Evolutionary conservation across 1,140 invertebrate species (phyloP).

Genomic region (Trichoplusia ni): DNA sequence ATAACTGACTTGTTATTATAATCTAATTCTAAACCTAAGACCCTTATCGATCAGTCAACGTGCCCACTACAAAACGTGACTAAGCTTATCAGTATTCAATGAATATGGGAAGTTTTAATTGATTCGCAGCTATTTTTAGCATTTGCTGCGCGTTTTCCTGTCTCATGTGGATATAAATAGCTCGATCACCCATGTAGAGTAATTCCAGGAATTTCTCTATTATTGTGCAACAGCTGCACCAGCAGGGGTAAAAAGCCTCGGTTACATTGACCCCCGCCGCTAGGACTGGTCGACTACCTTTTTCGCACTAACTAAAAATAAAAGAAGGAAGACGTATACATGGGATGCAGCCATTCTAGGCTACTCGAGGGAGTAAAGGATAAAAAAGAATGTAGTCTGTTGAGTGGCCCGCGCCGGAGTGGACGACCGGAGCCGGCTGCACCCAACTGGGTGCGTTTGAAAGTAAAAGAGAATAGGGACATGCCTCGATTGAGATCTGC

Average conservation of each 20-base stretch:
- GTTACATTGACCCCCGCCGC: constrained; percentile 67
- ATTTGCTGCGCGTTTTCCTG: constrained; percentile 24
- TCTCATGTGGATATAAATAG: constrained; percentile 52
- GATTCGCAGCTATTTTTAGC: constrained; percentile 21
- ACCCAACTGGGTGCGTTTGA: constrained; percentile 49
- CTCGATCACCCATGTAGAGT: constrained; percentile 50
- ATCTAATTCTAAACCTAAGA: background rate
- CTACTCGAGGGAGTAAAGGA: constrained; percentile 49
- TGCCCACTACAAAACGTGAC: background rate
- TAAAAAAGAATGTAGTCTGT: constrained; percentile 66
- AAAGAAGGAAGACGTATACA: constrained; percentile 68
- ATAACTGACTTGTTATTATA: too few species aligned
- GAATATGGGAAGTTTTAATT: constrained; percentile 21
- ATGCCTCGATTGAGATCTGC: constrained; percentile 49
- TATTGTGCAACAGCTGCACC: constrained; percentile 77
- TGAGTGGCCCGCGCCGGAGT: constrained; percentile 61
- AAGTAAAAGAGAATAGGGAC: constrained; percentile 58
- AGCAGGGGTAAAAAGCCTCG: constrained; percentile 66
- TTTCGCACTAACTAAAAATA: constrained; percentile 75
- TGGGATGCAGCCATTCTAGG: constrained; percentile 67
- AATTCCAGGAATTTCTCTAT: constrained; percentile 69
- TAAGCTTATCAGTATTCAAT: constrained; percentile 19
- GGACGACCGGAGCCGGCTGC: constrained; percentile 57
- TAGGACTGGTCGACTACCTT: constrained; percentile 63
- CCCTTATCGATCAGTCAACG: constrained; percentile 3